A percentile compares a stretch with the other conserved stretches of the same genome.
phyloP scores from a whole-genome alignment of 2,888 invertebrate species.

The Strigamia crassipes region DNA sequence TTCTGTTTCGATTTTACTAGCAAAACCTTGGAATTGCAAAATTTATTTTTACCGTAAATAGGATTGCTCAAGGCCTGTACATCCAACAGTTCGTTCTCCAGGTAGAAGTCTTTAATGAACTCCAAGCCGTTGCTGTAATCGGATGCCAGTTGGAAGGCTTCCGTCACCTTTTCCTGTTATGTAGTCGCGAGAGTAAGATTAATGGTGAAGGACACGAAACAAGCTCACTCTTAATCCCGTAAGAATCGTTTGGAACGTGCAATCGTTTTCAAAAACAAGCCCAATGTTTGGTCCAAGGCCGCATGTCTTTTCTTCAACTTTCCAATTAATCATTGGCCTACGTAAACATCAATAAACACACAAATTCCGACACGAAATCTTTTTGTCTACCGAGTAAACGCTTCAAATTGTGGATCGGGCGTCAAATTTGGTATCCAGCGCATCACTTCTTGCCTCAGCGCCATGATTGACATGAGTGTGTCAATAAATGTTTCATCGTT shows the following conservation, averaged over 20 bases:
- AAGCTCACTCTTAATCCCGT: background rate
- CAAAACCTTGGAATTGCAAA: background rate
- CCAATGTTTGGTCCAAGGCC: slow-evolving; percentile 74
- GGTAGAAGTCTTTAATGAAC: slow-evolving; percentile 69
- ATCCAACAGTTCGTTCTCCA: slow-evolving; percentile 71
- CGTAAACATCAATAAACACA: slow-evolving; percentile 51
- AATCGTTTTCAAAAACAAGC: slow-evolving; percentile 72
- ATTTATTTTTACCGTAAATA: background rate
- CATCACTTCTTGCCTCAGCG: background rate
- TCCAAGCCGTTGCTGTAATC: slow-evolving; percentile 71
- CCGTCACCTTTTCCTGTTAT: background rate
- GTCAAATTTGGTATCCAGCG: slow-evolving; percentile 69
- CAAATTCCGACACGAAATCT: background rate
- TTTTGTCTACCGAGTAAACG: slow-evolving; percentile 70
- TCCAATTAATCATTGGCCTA: slow-evolving; percentile 81
- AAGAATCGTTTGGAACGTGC: slow-evolving; percentile 63
- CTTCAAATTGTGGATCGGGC: slow-evolving; percentile 70
- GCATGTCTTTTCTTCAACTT: slow-evolving; percentile 76
- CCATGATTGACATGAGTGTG: background rate
- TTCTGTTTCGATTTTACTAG: slow-evolving; percentile 68
- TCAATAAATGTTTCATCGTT: background rate
- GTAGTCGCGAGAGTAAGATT: background rate
- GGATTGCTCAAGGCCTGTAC: slow-evolving; percentile 55
- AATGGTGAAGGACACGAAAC: background rate
- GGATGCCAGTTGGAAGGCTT: slow-evolving; percentile 65